These are phyloP conservation scores for Vicugna pacos DNA, from an alignment of 2,113 vertebrate genomes.

Conservation along the genomic window DNA sequence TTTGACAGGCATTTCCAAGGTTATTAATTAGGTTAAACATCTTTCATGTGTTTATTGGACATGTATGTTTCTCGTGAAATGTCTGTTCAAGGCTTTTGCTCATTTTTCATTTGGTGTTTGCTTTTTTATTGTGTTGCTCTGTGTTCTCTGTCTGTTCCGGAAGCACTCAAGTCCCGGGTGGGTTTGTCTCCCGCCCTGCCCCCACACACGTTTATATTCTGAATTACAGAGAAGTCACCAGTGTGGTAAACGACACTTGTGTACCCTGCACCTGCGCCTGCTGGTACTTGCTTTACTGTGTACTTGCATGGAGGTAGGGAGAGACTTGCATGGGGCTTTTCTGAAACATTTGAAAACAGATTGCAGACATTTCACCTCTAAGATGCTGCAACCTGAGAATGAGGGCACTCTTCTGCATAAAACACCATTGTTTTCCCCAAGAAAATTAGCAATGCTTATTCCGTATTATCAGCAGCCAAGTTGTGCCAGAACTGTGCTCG, in stretches of 20 bases:
- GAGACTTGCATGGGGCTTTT: not conserved
- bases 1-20: conserved; percentile 41
- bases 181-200: not conserved
- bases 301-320: not conserved
- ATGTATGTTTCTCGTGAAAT: conserved; percentile 56
- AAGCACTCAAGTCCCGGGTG: not conserved
- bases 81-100: not conserved
- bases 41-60: conserved; percentile 34
- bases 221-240: not conserved
- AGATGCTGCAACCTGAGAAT: not conserved
- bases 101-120: conserved; percentile 57
- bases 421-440: not conserved
- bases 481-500: not conserved
- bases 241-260: not conserved
- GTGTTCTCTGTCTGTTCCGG: not conserved
- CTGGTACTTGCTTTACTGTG: not conserved
- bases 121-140: not conserved
- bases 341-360: not conserved
- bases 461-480: not conserved
- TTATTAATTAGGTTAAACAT: conserved; percentile 46
- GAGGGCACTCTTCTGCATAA: not conserved
- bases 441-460: not conserved
- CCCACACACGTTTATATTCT: not conserved
- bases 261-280: not conserved
- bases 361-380: not conserved